Evolutionary conservation across 2,113 vertebrate genomes (phyloP).

Genomic region (Psephotus haematonotus): DNA sequence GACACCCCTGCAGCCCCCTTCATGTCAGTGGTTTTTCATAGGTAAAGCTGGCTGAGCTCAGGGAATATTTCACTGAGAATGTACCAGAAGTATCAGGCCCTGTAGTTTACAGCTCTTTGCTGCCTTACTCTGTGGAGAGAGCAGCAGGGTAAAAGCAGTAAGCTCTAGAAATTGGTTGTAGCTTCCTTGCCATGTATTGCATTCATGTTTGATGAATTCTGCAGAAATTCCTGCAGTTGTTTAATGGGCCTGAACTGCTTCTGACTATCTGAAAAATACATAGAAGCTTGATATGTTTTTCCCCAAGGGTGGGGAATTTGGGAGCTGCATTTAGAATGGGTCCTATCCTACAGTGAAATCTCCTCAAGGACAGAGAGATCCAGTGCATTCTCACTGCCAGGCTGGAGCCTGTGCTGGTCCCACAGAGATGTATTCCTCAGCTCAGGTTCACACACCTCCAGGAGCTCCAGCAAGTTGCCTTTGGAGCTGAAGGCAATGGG

Average conservation of each 20-base stretch:
- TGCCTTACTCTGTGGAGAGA: not conserved
- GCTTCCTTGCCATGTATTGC: not conserved
- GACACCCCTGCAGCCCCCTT: not conserved
- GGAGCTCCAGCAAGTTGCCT: not conserved
- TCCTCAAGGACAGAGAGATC: not conserved
- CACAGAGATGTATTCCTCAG: not conserved
- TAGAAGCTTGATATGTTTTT: not conserved
- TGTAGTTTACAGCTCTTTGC: not conserved
- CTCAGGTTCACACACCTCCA: not conserved
- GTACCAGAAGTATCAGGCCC: not conserved
- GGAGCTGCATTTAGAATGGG: not conserved
- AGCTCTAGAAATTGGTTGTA: not conserved
- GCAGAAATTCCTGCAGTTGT: not conserved
- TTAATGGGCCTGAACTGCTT: not conserved
- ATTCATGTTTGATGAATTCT: not conserved
- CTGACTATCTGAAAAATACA: not conserved
- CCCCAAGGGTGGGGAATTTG: not conserved
- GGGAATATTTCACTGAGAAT: not conserved
- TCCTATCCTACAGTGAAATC: not conserved
- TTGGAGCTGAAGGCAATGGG: not conserved
- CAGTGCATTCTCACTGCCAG: accelerated
- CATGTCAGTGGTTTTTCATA: not conserved
- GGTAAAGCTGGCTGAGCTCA: not conserved
- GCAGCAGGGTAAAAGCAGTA: not conserved
- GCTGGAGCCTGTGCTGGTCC: accelerated